Evolutionary conservation across 2,888 invertebrate genomes (phyloP).

Genomic region (Lasius fuliginosus): DNA sequence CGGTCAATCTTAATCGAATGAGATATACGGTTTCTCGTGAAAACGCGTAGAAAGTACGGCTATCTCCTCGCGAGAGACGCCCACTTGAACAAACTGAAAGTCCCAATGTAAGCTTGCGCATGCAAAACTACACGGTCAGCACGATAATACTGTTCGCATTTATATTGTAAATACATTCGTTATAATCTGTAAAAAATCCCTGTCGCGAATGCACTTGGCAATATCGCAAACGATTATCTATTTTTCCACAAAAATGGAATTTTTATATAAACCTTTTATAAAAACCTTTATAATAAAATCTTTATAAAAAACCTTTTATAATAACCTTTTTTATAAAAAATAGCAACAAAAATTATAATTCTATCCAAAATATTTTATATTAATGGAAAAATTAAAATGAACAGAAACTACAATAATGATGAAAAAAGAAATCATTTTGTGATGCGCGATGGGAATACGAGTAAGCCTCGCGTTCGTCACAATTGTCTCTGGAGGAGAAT

Average conservation of each 20-base stretch:
- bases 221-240: not conserved
- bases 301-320: too few relatives aligned
- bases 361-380: not conserved
- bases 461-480: not conserved
- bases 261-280: too few relatives aligned
- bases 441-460: not conserved
- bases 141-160: constrained; percentile 2
- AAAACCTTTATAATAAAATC: too few relatives aligned
- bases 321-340: not conserved
- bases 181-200: constrained; percentile 10
- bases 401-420: not conserved
- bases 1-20: constrained; percentile 24
- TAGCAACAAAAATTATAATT: not conserved
- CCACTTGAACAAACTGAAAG: constrained; percentile 30
- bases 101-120: not conserved
- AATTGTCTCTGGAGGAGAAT: not conserved
- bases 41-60: constrained; percentile 48
- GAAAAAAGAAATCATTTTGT: not conserved
- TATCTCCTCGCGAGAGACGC: constrained; percentile 38
- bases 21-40: constrained; percentile 36
- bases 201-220: not conserved
- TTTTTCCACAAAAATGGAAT: not conserved
- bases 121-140: not conserved
- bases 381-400: not conserved
- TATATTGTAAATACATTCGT: not conserved